phyloP scores from a whole-genome alignment of 2,888 invertebrate genomes.

The Aleiodes leptofemur region DNA sequence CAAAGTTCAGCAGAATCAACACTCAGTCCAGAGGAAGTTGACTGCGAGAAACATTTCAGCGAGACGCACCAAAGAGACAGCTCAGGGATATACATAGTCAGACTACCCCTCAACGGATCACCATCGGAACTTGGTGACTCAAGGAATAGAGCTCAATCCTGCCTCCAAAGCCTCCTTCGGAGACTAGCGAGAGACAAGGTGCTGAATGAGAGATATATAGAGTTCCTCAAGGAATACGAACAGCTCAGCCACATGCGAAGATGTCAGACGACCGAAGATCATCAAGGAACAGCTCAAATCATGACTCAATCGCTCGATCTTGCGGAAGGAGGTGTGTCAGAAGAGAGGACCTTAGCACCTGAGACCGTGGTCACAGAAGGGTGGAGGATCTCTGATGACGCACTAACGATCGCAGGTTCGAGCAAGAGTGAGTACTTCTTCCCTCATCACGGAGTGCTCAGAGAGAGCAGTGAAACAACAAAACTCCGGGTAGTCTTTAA shows the following conservation, averaged over 20 bases:
- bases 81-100: neutral
- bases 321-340: no score
- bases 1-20: no score
- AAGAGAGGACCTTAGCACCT: slow-evolving; percentile 8
- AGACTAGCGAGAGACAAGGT: neutral
- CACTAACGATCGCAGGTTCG: neutral
- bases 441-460: slow-evolving; percentile 40
- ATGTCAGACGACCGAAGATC: neutral
- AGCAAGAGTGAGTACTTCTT: neutral
- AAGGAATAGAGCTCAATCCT: neutral
- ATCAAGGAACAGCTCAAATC: neutral
- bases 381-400: neutral
- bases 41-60: neutral
- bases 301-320: neutral
- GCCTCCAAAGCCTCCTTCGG: neutral
- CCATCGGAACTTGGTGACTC: neutral
- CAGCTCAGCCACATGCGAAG: neutral
- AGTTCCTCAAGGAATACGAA: neutral
- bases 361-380: neutral
- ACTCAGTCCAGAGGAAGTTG: neutral
- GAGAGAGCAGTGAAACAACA: neutral
- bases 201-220: neutral
- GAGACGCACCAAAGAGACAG: neutral
- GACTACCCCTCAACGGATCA: neutral
- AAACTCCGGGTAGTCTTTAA: slow-evolving; percentile 42